A percentile compares a stretch with the other conserved stretches of the same genome.
Evolutionary conservation across 2,888 invertebrate species (phyloP).

Genomic region (Bimastos eiseni): DNA sequence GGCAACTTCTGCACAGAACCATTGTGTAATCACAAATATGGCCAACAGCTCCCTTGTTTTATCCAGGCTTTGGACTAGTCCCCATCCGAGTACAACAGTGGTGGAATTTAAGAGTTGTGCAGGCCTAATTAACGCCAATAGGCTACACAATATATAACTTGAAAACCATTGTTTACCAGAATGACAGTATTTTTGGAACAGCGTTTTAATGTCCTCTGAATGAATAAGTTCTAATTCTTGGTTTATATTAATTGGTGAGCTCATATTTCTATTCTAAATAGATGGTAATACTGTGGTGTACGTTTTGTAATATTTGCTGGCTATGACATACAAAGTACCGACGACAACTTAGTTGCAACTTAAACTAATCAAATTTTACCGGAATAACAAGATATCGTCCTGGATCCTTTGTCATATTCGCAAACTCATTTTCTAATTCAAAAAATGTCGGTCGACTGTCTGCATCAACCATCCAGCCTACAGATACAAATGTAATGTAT

Average conservation of each 20-base stretch:
- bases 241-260: not conserved
- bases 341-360: too few species aligned
- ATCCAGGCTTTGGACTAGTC: too few species aligned
- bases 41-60: too few species aligned
- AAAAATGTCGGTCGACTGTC: slow-evolving; percentile 91
- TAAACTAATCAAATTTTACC: slow-evolving; percentile 48
- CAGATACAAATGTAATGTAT: not conserved
- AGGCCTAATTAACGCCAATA: not conserved
- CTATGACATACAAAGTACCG: not conserved
- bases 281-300: not conserved
- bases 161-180: not conserved
- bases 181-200: not conserved
- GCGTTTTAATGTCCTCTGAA: too few species aligned
- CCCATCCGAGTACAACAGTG: too few species aligned
- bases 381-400: slow-evolving; percentile 87
- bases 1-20: too few species aligned
- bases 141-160: not conserved
- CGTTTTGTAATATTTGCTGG: not conserved
- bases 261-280: not conserved
- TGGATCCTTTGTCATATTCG: slow-evolving; percentile 93
- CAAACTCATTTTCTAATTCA: slow-evolving; percentile 88
- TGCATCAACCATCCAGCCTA: slow-evolving; percentile 90
- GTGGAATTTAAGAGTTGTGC: too few species aligned
- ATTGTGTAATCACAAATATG: too few species aligned
- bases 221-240: not conserved